Evolutionary conservation across 2,888 invertebrate species (phyloP).

Genomic region (Ariolimax columbianus): DNA sequence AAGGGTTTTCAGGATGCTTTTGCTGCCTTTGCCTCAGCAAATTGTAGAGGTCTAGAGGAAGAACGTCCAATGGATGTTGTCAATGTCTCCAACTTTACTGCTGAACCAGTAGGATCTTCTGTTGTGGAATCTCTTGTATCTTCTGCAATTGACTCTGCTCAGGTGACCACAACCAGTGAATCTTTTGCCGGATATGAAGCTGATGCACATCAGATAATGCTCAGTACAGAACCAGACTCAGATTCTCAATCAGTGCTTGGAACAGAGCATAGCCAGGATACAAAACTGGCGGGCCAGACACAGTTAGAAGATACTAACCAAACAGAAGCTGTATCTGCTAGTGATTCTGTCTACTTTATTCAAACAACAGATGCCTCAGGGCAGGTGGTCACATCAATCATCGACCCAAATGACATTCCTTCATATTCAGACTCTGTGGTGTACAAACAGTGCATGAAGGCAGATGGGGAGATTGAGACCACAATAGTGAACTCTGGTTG

Average conservation of each 20-base stretch:
- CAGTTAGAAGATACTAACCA: not conserved
- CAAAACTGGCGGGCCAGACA: not conserved
- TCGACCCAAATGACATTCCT: slow-evolving; percentile 47
- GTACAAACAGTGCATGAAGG: slow-evolving; percentile 45
- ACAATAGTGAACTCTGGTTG: slow-evolving; percentile 43
- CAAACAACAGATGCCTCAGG: slow-evolving; percentile 43
- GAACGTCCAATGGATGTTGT: not conserved
- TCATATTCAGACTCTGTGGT: slow-evolving; percentile 44
- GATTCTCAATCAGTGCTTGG: not conserved
- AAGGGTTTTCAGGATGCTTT: slow-evolving; percentile 40
- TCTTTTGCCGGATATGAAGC: not conserved
- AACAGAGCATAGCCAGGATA: not conserved
- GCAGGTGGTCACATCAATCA: slow-evolving; percentile 46
- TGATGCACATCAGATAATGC: not conserved
- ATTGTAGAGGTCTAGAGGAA: slow-evolving; percentile 9
- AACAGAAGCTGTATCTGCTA: not conserved
- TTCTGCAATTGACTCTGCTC: slow-evolving; percentile 38
- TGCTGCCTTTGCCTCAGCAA: slow-evolving; percentile 35
- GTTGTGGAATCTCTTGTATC: slow-evolving; percentile 11
- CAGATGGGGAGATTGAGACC: slow-evolving; percentile 47
- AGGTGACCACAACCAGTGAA: slow-evolving; percentile 31
- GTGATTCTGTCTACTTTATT: slow-evolving; percentile 48
- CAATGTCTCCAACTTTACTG: not conserved
- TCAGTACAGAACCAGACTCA: not conserved
- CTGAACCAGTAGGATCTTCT: slow-evolving; percentile 13